Conservation (phyloP, 2,113 vertebrate genomes). For the Carassius auratus region DNA sequence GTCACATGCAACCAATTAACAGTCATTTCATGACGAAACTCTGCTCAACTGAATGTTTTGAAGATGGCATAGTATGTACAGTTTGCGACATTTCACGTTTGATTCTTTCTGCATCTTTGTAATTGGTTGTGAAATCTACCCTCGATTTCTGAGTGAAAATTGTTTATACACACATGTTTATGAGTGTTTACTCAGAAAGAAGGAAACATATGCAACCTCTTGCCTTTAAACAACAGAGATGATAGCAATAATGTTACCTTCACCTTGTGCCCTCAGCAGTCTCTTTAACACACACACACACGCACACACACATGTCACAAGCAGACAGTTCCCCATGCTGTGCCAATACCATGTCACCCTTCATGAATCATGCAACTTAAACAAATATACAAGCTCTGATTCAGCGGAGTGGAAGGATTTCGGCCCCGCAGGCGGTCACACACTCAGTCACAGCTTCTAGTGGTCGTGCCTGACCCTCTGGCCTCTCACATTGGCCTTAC, state of each 20-base stretch:
- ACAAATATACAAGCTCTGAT: slow-evolving; percentile 80
- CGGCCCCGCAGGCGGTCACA: slow-evolving; percentile 72
- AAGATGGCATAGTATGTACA: background rate
- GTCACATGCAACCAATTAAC: background rate
- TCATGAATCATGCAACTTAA: slow-evolving; percentile 89
- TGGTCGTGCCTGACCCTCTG: slow-evolving; percentile 30
- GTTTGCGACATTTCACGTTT: background rate
- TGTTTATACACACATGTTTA: too few species aligned
- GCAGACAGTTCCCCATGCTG: slow-evolving; percentile 12
- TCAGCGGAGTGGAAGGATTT: slow-evolving; percentile 74
- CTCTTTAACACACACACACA: background rate
- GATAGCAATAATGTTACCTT: slow-evolving; percentile 1
- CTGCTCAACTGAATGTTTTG: background rate
- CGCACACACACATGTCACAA: slow-evolving; percentile 12
- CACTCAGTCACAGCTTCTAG: slow-evolving; percentile 33
- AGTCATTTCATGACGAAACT: background rate
- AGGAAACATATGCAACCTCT: background rate
- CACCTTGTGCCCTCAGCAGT: background rate
- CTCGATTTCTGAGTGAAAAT: background rate
- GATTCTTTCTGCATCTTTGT: too few species aligned
- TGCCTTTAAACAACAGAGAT: background rate
- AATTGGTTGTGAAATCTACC: too few species aligned
- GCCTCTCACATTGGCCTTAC: slow-evolving; percentile 37
- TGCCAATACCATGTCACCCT: slow-evolving; percentile 71
- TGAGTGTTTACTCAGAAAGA: too few species aligned